Base-by-base conservation (phyloP, 1,140 invertebrate genomes). In the Listronotus oregonensis region DNA sequence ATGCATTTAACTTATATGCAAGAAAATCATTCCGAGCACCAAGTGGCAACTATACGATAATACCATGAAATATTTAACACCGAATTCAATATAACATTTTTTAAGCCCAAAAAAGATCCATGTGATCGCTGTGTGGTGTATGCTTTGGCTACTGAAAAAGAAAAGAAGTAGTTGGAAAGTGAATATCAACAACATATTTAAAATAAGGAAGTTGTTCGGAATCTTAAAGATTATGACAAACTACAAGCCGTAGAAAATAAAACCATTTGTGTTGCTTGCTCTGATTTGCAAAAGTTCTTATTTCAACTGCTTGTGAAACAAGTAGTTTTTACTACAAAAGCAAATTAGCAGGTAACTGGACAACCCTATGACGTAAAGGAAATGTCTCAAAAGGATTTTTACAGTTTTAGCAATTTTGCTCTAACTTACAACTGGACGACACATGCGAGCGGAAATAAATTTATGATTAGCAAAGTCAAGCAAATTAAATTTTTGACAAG, bases 361-460 rank as follows among this genome's bases (percentile, higher is more conserved):
- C 43, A n/a, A 46, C 15, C 12, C n/a, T 46, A 46, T 46, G 43
- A 46, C 43, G 43, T 46, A 46, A 46, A 46, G n/a, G 43, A 46
- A 46, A 46, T 46, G 15, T 46, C 43, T 46, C n/a, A n/a, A 15
- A 46, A 46, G 8, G 7, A n/a, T n/a, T 46, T 46, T n/a, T 14
- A 15, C 8, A 17, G 5, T 46, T 27, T 27, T 27, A 27, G 5
- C 21, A 5, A 27, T 27, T 3, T 27, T 3, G 5, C 21, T 27
- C 21, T 27, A 3, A 27, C 21, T 27, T 3, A 27, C 1, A 27
- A 27, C 21, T 27, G 21, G 21, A 5, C 21, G 21, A 27, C 21
- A n/a, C n/a, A n/a, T n/a, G n/a, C n/a, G n/a, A n/a, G n/a, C n/a
- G n/a, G n/a, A n/a, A n/a, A n/a, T n/a, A n/a, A n/a, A n/a, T n/a